phyloP scores from a whole-genome alignment of 92 coral and sea anemone genomes.

The Parazoanthus atlanticus region DNA sequence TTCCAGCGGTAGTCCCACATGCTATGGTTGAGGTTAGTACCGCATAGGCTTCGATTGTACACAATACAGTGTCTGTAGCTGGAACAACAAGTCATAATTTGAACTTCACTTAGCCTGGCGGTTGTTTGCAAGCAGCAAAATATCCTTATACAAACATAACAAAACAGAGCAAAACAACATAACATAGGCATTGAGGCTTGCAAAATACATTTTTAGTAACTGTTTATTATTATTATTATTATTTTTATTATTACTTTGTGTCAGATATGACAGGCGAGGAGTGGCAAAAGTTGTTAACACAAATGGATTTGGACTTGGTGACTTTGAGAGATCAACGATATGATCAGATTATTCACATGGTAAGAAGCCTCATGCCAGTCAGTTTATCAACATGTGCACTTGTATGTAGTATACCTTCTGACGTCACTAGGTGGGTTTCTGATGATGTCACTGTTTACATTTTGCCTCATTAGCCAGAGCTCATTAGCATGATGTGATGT shows the following conservation, averaged over 20 bases:
- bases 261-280: conserved; percentile 64
- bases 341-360: conserved; percentile 91
- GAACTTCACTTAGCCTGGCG: background rate
- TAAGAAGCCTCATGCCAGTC: conserved; percentile 39
- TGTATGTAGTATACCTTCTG: too few relatives aligned
- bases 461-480: too few relatives aligned
- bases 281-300: conserved; percentile 74
- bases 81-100: background rate
- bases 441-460: too few relatives aligned
- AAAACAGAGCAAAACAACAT: too few relatives aligned
- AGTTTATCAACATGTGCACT: too few relatives aligned
- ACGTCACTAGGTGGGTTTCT: too few relatives aligned
- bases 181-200: too few relatives aligned
- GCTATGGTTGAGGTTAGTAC: conserved; percentile 59
- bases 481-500: too few relatives aligned
- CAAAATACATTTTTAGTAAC: too few relatives aligned
- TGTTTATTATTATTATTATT: background rate
- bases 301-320: conserved; percentile 72
- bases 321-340: conserved; percentile 88
- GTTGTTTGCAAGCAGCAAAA: too few relatives aligned
- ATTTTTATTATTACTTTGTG: background rate
- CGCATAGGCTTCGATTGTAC: conserved; percentile 64
- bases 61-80: conserved; percentile 54
- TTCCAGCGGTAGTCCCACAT: conserved; percentile 51
- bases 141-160: too few relatives aligned